A percentile compares a stretch with the other conserved stretches of the same genome.
phyloP scores from a whole-genome alignment of 1,140 invertebrate genomes.

The Papilio polyxenes region DNA sequence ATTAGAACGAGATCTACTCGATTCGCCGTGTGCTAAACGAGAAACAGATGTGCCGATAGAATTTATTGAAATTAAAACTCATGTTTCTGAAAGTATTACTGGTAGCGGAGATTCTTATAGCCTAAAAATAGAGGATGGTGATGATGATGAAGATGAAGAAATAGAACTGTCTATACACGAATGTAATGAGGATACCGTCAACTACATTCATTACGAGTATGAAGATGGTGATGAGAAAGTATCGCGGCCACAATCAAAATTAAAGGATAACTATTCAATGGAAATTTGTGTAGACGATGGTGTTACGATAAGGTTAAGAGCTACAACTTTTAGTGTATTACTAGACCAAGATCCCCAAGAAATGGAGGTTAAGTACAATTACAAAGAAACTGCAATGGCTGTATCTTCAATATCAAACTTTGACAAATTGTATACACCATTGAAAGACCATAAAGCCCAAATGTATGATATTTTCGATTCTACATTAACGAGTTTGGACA shows the following conservation, averaged over 20 bases:
- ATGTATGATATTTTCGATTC: conserved; percentile 73
- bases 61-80: not conserved
- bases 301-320: conserved; percentile 64
- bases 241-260: conserved; percentile 49
- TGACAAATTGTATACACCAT: conserved; percentile 66
- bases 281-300: conserved; percentile 73
- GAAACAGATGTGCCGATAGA: conserved; percentile 29
- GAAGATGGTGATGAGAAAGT: conserved; percentile 49
- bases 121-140: conserved; percentile 48
- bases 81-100: conserved; percentile 42
- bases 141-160: conserved; percentile 56
- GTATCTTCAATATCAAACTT: conserved; percentile 62
- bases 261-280: conserved; percentile 73
- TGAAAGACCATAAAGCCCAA: conserved; percentile 61
- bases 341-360: conserved; percentile 51
- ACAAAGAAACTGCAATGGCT: conserved; percentile 59
- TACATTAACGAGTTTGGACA: conserved; percentile 72
- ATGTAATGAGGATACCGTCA: conserved; percentile 62
- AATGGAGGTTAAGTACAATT: conserved; percentile 43
- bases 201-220: conserved; percentile 57
- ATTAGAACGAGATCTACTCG: conserved; percentile 71
- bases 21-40: conserved; percentile 48
- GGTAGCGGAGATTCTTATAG: conserved; percentile 47
- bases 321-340: conserved; percentile 54
- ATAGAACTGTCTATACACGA: conserved; percentile 63